Evolutionary conservation across 2,113 vertebrate species (phyloP).

Genomic region (western clawed frog (Xenopus tropicalis)): UCB_Xtro_10.0 CM004450.2:29908501-29909000

Average conservation of each 20-base stretch:
- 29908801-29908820: slow-evolving; percentile 34
- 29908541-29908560: no score
- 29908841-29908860: slow-evolving; percentile 13
- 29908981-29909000: slow-evolving; percentile 23
- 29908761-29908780: slow-evolving; percentile 14
- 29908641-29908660: no score
- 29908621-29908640: no score
- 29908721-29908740: neutral
- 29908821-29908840: slow-evolving; percentile 42
- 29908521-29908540: no score
- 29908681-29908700: no score
- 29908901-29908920: slow-evolving; percentile 24
- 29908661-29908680: no score
- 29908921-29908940: slow-evolving; percentile 39
- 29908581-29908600: no score
- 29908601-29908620: no score
- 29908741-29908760: neutral
- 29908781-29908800: neutral
- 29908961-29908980: slow-evolving; percentile 34
- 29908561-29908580: no score
- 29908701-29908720: neutral
- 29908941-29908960: slow-evolving; percentile 25
- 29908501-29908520: no score
- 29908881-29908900: slow-evolving; percentile 42
- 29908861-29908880: slow-evolving; percentile 23